Base-by-base conservation (phyloP, 1,140 invertebrate genomes). In the Chlorops oryzae region DNA sequence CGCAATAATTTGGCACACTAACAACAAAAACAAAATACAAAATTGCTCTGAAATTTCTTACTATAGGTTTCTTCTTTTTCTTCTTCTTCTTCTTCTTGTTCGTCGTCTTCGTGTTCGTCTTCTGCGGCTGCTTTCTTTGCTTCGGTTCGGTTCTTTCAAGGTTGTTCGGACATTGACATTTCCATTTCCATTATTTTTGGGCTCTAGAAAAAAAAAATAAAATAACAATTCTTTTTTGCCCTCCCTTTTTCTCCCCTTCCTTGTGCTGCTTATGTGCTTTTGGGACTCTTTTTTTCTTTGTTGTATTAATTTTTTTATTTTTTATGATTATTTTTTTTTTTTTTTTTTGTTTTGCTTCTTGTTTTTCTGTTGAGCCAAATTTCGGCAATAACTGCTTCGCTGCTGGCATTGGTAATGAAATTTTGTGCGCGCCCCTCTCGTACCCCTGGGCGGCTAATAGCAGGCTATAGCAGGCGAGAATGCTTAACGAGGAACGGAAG, bases 81-180 rank as follows among this genome's bases (percentile, higher is more conserved):
- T n/a, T n/a, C n/a, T n/a, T n/a, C n/a, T n/a, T n/a, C n/a, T n/a
- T n/a, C n/a, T n/a, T n/a, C n/a, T n/a, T n/a, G n/a, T n/a, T n/a
- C n/a, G n/a, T n/a, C n/a, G n/a, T n/a, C n/a, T n/a, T n/a, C n/a
- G n/a, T n/a, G n/a, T 32, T 32, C 27, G 7, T 32, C n/a, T 32
- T 32, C 7, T 32, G n/a, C 27, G 6, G 35, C 35, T 38, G 35
- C 35, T 38, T 63, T 64, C 63, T 64, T n/a, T n/a, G n/a, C n/a
- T n/a, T n/a, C n/a, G n/a, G n/a, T n/a, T n/a, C 62, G 57, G 53
- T 65, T 65, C 63, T 65, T 65, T 65, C 63, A 65, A 65, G 63
- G 63, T 65, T 65, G 63, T 65, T 65, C 63, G 63, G 60, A 65
- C 63, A 65, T 65, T 65, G 63, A 65, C 63, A 65, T 65, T 65